Evolutionary conservation across 2,888 invertebrate genomes (phyloP), one percentile per base, ranked within the genome.

Genomic region (Scrobipalpa atriplicella): DNA sequence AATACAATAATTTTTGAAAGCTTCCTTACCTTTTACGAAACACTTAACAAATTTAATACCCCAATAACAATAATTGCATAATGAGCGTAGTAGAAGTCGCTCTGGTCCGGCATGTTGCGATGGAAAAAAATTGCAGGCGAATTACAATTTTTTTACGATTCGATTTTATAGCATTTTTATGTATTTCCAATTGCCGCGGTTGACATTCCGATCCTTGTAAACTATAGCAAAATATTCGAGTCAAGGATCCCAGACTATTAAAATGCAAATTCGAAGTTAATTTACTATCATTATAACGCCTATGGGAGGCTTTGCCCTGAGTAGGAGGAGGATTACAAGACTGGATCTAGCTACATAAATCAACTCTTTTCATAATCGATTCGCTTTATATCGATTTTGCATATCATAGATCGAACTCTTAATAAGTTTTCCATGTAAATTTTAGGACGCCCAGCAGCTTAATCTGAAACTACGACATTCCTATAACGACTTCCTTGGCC

Each of bases 101-200:
- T 73, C 71, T 58, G 66, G 71, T 72, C 69, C 75, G 72, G 71
- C 39, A 39, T 52, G 47, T 36, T 41, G 64, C 75, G 72, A 65
- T 70, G 68, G 75, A 81, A 85, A 84, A 84, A 83, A 85, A 83
- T 76, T 80, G 79, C 83, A 80, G 74, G 76, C 72, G 78, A 80
- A 84, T 84, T 86, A 86, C 86, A 89, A 85, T 85, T 80, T 79
- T 87, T 92, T 92, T 91, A 92, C 89, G 92, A 90, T 77, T 81
- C 70, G 75, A 81, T 80, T 90, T 91, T 91, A 92, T 86, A 84
- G 86, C 78, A 75, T 86, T 90, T 92, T 91, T 91, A 92, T 89
- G 81, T 77, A 71, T 85, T 87, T 86, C 75, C 89, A 88, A 92
- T 92, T 89, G 88, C 88, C 73, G 81, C 75, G 77, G 82, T 83